A percentile compares a stretch with the other conserved stretches of the same genome.
phyloP scores from a whole-genome alignment of 2,888 invertebrate species.

The Lutraria lutraria region DNA sequence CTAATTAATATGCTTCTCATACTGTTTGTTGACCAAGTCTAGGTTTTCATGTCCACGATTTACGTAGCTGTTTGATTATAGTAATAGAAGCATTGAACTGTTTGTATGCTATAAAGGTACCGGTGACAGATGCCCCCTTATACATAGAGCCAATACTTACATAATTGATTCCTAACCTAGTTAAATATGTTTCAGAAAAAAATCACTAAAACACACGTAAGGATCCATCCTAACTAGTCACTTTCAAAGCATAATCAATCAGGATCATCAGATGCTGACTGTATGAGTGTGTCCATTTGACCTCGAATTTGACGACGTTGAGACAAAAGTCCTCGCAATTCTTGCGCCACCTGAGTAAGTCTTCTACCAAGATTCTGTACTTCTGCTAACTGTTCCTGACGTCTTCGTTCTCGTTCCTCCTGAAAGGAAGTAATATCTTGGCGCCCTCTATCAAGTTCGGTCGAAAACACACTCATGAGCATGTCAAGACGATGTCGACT shows the following conservation, averaged over 20 bases:
- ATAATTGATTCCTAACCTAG: too few relatives aligned
- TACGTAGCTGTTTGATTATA: too few relatives aligned
- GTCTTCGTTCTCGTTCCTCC: slow-evolving; percentile 77
- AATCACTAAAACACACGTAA: too few relatives aligned
- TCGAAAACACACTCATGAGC: slow-evolving; percentile 78
- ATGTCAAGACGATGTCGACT: slow-evolving; percentile 79
- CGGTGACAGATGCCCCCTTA: too few relatives aligned
- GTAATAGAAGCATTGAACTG: too few relatives aligned
- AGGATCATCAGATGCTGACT: slow-evolving; percentile 52
- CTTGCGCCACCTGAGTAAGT: slow-evolving; percentile 79
- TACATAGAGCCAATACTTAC: too few relatives aligned
- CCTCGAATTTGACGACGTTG: slow-evolving; percentile 70
- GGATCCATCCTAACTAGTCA: neutral
- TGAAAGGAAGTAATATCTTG: slow-evolving; percentile 79
- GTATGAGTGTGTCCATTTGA: slow-evolving; percentile 64
- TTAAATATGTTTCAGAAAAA: too few relatives aligned
- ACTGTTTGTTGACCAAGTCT: neutral
- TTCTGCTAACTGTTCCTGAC: slow-evolving; percentile 81
- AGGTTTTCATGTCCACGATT: neutral
- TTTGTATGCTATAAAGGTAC: too few relatives aligned
- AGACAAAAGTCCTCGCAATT: slow-evolving; percentile 78
- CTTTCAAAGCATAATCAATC: slow-evolving; percentile 2
- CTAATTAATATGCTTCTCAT: neutral
- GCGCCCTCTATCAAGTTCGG: slow-evolving; percentile 79
- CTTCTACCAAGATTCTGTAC: slow-evolving; percentile 81